Percentiles rank a stretch among this genome's conserved stretches.
Evolutionary conservation across 2,113 vertebrate species (phyloP).

Genomic region (Neolamprologus variostigma): DNA sequence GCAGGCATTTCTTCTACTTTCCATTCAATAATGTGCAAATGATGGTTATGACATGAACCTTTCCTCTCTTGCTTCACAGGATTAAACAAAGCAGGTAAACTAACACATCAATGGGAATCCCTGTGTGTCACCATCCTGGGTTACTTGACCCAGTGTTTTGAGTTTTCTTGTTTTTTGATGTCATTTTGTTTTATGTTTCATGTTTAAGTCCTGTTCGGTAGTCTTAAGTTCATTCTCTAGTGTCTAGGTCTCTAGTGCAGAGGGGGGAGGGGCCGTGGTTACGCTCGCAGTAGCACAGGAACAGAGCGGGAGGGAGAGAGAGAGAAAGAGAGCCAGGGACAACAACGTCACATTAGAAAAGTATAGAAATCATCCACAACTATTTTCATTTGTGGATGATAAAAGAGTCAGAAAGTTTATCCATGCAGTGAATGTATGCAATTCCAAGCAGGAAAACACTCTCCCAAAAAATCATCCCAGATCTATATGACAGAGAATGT

Average conservation of each 20-base stretch:
- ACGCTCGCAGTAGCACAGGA: background rate
- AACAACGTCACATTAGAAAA: accelerated
- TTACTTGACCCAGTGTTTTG: background rate
- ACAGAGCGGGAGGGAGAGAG: accelerated
- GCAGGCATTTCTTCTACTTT: accelerated
- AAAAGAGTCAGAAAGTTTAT: accelerated
- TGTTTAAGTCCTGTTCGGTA: accelerated
- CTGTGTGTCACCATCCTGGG: background rate
- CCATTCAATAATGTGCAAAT: background rate
- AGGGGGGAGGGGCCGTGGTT: accelerated
- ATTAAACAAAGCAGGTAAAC: background rate
- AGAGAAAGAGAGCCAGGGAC: accelerated
- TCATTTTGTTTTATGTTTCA: background rate
- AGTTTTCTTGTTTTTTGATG: background rate
- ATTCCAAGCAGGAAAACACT: background rate
- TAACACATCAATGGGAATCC: background rate
- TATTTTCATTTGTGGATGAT: accelerated
- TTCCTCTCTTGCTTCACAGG: background rate
- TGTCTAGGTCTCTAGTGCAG: background rate
- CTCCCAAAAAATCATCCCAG: background rate
- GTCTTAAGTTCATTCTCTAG: background rate
- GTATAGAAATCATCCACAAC: background rate
- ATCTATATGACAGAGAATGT: accelerated
- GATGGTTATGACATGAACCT: background rate
- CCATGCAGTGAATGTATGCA: background rate